These are phyloP conservation scores for Strigamia maritima DNA, from an alignment of 2,888 invertebrate genomes.

Conservation along the genomic window DNA sequence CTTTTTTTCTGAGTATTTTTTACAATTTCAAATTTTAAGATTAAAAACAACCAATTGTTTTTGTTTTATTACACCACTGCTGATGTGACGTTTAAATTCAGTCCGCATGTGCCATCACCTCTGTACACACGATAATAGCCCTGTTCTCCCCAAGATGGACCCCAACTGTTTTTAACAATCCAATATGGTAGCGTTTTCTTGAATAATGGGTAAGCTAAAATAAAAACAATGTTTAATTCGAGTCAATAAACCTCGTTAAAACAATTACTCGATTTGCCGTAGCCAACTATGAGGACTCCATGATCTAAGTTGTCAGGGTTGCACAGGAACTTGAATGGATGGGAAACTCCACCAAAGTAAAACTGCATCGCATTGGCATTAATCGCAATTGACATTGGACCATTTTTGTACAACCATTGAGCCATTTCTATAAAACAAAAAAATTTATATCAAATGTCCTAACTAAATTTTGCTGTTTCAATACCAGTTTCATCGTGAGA, in stretches of 20 bases:
- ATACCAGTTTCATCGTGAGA: conserved; percentile 73
- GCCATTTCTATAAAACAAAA: conserved; percentile 65
- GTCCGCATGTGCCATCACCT: conserved; percentile 91
- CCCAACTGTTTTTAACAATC: conserved; percentile 96
- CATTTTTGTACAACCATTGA: conserved; percentile 80
- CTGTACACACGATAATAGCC: conserved; percentile 92
- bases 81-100: conserved; percentile 86
- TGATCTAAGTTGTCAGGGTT: conserved; percentile 76
- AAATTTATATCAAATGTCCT: not conserved
- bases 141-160: conserved; percentile 81
- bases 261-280: conserved; percentile 64
- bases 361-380: conserved; percentile 95
- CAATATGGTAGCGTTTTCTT: conserved; percentile 80
- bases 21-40: not conserved
- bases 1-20: not conserved
- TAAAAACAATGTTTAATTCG: conserved; percentile 20
- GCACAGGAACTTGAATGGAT: conserved; percentile 82
- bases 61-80: conserved; percentile 54
- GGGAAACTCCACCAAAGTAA: conserved; percentile 90
- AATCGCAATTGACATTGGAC: conserved; percentile 91
- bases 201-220: conserved; percentile 58
- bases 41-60: not conserved
- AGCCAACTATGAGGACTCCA: conserved; percentile 94
- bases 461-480: not conserved
- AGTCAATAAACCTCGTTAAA: not conserved